A percentile compares a stretch with the other conserved stretches of the same genome.
phyloP scores from a whole-genome alignment of 2,113 vertebrate species.

The Sciurus niger region DNA sequence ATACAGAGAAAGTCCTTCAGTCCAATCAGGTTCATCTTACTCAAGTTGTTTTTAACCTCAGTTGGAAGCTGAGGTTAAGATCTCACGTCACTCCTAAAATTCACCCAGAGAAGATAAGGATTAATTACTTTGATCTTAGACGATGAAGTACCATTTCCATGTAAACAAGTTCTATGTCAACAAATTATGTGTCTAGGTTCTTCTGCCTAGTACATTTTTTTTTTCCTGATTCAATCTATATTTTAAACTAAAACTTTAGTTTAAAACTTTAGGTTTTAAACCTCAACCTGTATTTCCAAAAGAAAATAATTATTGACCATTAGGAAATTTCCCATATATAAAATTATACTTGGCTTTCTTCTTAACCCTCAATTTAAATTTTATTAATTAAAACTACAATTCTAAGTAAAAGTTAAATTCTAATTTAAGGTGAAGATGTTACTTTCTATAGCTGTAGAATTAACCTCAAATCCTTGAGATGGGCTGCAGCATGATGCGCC shows the following conservation, averaged over 20 bases:
- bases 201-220: neutral
- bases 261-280: neutral
- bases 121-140: neutral
- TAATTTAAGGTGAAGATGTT: neutral
- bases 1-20: neutral
- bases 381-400: neutral
- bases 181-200: neutral
- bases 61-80: neutral
- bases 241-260: neutral
- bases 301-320: neutral
- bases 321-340: neutral
- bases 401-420: neutral
- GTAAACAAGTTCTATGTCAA: neutral
- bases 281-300: neutral
- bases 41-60: neutral
- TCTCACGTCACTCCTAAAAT: neutral
- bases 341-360: neutral
- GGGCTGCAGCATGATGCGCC: neutral
- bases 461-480: neutral
- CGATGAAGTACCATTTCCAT: neutral
- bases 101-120: neutral
- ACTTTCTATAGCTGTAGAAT: neutral
- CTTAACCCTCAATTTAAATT: neutral
- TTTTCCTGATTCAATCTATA: neutral
- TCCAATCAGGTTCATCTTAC: neutral